phyloP scores from a whole-genome alignment of 1,140 invertebrate species.

The Nilaparvata lugens region DNA sequence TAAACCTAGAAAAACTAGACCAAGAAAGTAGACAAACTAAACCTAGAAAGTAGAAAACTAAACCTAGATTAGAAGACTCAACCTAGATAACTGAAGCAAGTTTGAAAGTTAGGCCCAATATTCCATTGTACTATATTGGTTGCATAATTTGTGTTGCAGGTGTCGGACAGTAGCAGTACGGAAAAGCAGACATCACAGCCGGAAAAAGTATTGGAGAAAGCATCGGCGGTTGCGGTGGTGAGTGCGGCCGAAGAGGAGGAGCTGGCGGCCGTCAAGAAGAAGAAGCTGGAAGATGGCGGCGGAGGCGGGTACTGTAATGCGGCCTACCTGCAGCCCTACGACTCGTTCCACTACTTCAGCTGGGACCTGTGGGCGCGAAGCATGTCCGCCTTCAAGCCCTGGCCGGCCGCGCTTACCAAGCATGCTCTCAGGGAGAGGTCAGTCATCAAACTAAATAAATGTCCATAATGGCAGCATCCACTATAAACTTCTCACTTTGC shows the following conservation, averaged over 20 bases:
- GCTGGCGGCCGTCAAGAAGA: constrained; percentile 17
- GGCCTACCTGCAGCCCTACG: constrained; percentile 21
- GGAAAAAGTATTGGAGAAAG: constrained; percentile 1
- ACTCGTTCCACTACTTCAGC: constrained; percentile 20
- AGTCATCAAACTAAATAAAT: constrained; percentile 12
- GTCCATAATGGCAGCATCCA: no score
- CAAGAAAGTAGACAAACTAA: no score
- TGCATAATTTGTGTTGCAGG: no score
- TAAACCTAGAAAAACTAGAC: no score
- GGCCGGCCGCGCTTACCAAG: constrained; percentile 17
- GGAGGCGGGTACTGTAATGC: constrained; percentile 1
- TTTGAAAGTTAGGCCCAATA: no score
- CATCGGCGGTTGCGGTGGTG: constrained; percentile 7
- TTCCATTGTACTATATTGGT: no score
- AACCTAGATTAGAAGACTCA: no score
- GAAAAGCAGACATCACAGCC: no score
- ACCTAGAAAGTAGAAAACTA: no score
- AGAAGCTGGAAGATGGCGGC: constrained; percentile 20
- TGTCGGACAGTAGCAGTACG: no score
- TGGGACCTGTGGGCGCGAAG: constrained; percentile 22
- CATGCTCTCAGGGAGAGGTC: constrained; percentile 20
- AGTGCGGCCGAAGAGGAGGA: constrained; percentile 15
- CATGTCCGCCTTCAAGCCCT: constrained; percentile 19
- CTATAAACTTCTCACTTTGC: no score
- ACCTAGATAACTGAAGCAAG: no score